A percentile compares a stretch with the other conserved stretches of the same genome.
phyloP scores from a whole-genome alignment of 2,797 vertebrate genomes.

The Odontamblyopus rebecca region DNA sequence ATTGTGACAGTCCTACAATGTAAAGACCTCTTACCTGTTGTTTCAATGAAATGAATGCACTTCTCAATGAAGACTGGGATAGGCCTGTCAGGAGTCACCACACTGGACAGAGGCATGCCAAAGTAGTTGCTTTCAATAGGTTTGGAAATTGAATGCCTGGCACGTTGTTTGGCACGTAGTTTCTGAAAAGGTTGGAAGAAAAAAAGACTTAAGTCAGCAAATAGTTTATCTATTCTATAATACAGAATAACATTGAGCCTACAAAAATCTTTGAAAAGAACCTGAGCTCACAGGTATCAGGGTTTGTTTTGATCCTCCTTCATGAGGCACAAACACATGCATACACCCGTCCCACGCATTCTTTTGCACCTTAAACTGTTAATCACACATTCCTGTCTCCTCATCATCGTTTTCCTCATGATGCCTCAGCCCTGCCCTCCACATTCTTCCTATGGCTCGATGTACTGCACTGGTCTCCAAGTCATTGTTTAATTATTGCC shows the following conservation, averaged over 20 bases:
- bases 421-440: constrained; percentile 19
- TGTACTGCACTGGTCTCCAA: constrained; percentile 34
- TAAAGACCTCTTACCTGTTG: constrained; percentile 80
- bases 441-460: constrained; percentile 14
- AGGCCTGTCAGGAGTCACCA: constrained; percentile 85
- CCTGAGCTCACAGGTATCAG: constrained; percentile 7
- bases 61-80: constrained; percentile 94
- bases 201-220: constrained; percentile 4
- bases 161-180: constrained; percentile 85
- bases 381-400: constrained; percentile 59
- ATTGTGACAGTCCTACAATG: too few relatives aligned
- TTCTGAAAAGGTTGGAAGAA: constrained; percentile 72
- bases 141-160: constrained; percentile 89
- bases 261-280: constrained; percentile 11
- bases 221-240: constrained; percentile 10
- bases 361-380: constrained; percentile 42
- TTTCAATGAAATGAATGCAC: constrained; percentile 94
- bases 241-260: constrained; percentile 10
- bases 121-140: constrained; percentile 94
- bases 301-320: constrained; percentile 18
- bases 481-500: constrained; percentile 57
- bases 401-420: constrained; percentile 31
- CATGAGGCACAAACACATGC: constrained; percentile 4
- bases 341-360: constrained; percentile 36
- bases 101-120: constrained; percentile 84